phyloP scores from a whole-genome alignment of 1,140 invertebrate genomes.

The Drosophila subpulchrella region DNA sequence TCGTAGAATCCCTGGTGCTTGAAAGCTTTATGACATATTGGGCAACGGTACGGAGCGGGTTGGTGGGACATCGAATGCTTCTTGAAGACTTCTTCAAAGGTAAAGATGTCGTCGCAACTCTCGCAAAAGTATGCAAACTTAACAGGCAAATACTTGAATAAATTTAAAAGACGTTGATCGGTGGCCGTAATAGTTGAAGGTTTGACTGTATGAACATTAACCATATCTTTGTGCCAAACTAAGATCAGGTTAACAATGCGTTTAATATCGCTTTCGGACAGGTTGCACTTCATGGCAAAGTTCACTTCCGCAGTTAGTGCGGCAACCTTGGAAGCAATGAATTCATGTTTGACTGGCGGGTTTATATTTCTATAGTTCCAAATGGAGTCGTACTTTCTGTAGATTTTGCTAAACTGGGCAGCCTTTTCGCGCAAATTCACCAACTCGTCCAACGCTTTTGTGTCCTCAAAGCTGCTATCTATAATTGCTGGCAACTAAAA shows the following conservation, averaged over 20 bases:
- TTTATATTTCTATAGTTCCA: constrained; percentile 34
- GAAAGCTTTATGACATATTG: constrained; percentile 27
- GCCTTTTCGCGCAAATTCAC: constrained; percentile 38
- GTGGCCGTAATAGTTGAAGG: constrained; percentile 20
- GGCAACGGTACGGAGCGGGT: constrained; percentile 11
- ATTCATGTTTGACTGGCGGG: background rate
- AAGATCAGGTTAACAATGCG: constrained; percentile 65
- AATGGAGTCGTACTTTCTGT: constrained; percentile 12
- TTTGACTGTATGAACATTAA: constrained; percentile 35
- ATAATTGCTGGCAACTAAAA: constrained; percentile 55
- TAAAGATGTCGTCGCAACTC: constrained; percentile 37
- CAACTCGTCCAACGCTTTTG: constrained; percentile 20
- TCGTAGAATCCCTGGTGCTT: constrained; percentile 18
- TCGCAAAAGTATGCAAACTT: constrained; percentile 43
- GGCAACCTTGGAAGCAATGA: background rate
- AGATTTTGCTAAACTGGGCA: constrained; percentile 29
- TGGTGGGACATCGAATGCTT: constrained; percentile 36
- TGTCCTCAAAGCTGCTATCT: constrained; percentile 35
- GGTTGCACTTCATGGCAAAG: constrained; percentile 3
- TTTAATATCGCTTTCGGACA: constrained; percentile 52
- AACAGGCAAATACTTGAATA: constrained; percentile 61
- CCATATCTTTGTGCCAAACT: constrained; percentile 45
- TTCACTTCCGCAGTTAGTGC: constrained; percentile 35
- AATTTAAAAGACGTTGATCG: constrained; percentile 28
- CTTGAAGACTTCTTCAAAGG: constrained; percentile 24